These are phyloP conservation scores for Oryzias dopingdopingensis DNA, from an alignment of 2,797 vertebrate species.

Conservation along the genomic window DNA sequence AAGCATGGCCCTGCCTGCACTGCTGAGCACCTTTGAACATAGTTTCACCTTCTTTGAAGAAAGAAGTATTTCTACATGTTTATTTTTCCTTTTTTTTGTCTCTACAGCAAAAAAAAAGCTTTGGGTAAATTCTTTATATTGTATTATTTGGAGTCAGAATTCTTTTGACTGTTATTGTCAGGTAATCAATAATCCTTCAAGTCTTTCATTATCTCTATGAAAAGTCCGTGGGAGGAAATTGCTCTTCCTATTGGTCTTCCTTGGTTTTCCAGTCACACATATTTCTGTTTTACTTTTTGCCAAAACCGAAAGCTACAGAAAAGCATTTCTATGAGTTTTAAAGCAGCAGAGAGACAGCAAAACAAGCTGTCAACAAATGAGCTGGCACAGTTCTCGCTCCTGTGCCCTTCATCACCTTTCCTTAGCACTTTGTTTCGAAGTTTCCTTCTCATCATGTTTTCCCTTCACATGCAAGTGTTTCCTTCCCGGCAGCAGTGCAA, in stretches of 20 bases:
- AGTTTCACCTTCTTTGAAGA: too few relatives aligned
- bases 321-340: slow-evolving; percentile 47
- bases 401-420: slow-evolving; percentile 54
- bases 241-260: slow-evolving; percentile 36
- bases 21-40: too few relatives aligned
- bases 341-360: slow-evolving; percentile 52
- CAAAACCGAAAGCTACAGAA: slow-evolving; percentile 43
- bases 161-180: too few relatives aligned
- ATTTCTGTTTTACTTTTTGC: slow-evolving; percentile 35
- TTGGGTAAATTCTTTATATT: too few relatives aligned
- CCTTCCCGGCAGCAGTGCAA: slow-evolving; percentile 55
- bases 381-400: slow-evolving; percentile 31
- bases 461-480: slow-evolving; percentile 48
- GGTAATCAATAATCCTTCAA: too few relatives aligned
- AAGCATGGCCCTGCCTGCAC: too few relatives aligned
- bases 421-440: slow-evolving; percentile 65
- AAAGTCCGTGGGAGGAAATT: slow-evolving; percentile 11
- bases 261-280: slow-evolving; percentile 47
- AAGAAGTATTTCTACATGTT: too few relatives aligned
- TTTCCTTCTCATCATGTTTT: slow-evolving; percentile 67
- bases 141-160: too few relatives aligned
- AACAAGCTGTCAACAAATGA: slow-evolving; percentile 13
- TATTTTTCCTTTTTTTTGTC: too few relatives aligned
- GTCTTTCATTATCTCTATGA: too few relatives aligned
- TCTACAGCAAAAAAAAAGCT: too few relatives aligned